phyloP scores from a whole-genome alignment of 2,888 invertebrate species.

The Schrankia costaestrigalis region DNA sequence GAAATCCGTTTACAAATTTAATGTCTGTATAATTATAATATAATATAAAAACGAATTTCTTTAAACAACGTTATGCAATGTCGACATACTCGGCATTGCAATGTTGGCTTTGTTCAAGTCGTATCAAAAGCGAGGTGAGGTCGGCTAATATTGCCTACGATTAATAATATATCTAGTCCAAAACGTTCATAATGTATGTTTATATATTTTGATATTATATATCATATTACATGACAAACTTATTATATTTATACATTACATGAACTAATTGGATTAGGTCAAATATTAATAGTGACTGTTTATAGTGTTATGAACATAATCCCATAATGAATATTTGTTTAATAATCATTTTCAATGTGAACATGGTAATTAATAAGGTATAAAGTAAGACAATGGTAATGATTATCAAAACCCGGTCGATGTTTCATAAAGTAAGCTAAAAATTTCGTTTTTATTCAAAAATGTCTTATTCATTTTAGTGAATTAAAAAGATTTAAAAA shows the following conservation, averaged over 20 bases:
- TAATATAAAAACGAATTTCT: constrained; percentile 26
- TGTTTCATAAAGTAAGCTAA: constrained; percentile 53
- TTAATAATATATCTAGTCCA: too few relatives aligned
- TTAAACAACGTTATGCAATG: constrained; percentile 32
- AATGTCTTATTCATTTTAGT: constrained; percentile 52
- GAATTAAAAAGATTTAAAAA: constrained; percentile 54
- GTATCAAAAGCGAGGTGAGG: constrained; percentile 1
- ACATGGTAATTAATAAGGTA: constrained; percentile 16
- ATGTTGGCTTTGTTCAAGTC: constrained; percentile 30
- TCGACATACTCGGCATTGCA: constrained; percentile 16
- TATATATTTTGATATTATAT: too few relatives aligned
- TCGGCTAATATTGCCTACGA: not conserved
- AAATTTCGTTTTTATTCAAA: constrained; percentile 49
- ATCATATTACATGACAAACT: too few relatives aligned
- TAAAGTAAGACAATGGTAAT: constrained; percentile 20
- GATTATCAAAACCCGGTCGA: constrained; percentile 50
- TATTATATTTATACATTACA: not conserved
- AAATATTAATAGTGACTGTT: too few relatives aligned
- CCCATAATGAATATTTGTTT: constrained; percentile 15
- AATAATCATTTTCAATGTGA: constrained; percentile 26
- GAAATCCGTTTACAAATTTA: constrained; percentile 27
- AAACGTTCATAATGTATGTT: too few relatives aligned
- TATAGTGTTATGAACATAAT: constrained; percentile 36
- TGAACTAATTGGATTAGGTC: not conserved
- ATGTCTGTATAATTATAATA: constrained; percentile 16